Base-by-base conservation (phyloP, 2,113 vertebrate genomes). In the rabbit (Oryctolagus cuniculus) region DNA sequence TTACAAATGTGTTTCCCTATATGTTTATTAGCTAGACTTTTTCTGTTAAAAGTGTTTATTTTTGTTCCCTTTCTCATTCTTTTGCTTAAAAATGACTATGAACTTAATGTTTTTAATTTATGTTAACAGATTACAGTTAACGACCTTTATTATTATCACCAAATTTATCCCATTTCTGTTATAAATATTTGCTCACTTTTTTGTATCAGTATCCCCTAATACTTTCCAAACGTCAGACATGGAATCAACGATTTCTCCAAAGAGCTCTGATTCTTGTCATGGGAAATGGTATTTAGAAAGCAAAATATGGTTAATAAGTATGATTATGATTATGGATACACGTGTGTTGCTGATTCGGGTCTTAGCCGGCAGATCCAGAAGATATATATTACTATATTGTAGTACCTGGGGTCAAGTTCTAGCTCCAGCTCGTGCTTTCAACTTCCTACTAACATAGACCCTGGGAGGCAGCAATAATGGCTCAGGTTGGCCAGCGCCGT, bases 201-300 rank as follows among this genome's bases (percentile, higher is more conserved):
- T 87, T 78, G 10, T 38, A 4, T 7, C 44, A 64, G 12, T 10
- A 44, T 82, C 2, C 31, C 2, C 38, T 34, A 36, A 1, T 70
- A 72, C 11, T 87, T 81, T 89, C 1, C 17, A 88, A 85, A 81
- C 5, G 53, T 73, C 25, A 66, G 27, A 78, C 3, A 3, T 79
- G 7, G 21, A 81, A 86, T 72, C 49, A 55, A 19, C 0, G 16
- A 55, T 70, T 87, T 87, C 25, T 84, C 11, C n/a, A 73, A 61
- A 55, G 9, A 31, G 3, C 8, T 51, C 12, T 72, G 21, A 3
- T 51, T 92, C 24, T 90, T 73, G 77, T 79, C 8, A 80, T 6
- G 31, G 49, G 22, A 86, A 80, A 49, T n/a, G 11, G 4, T 34
- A 16, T 80, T 91, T 77, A 67, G 17, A 94, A 92, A 93, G 44